Evolutionary conservation across 2,797 vertebrate species (phyloP), one percentile per base, ranked within the genome.

Genomic region (Gymnodraco acuticeps): DNA sequence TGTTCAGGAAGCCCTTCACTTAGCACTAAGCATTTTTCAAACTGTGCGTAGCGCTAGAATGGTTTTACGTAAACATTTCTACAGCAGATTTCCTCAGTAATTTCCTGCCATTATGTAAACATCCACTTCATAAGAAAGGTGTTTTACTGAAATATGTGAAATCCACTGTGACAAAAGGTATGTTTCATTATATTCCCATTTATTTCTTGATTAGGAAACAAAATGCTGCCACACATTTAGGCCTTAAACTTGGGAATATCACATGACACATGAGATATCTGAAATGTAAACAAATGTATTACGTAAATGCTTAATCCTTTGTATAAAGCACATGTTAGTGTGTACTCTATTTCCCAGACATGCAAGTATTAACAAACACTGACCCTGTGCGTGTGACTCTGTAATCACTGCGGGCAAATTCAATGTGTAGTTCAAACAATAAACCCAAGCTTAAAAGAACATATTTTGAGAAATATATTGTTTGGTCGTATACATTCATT

Each of bases 41-140:
- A 45, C 64, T 53, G 51, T 38, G 59, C 68, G n/a, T n/a, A n/a
- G n/a, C n/a, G 58, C 47, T 60, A 64, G 73, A 86, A 73, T 65
- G 64, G 16, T 46, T 8, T 17, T 7, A 4, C 15, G 15, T 86
- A 89, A 89, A 92, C 68, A 85, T 70, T 82, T 78, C 54, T 33
- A 53, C 23, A 33, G 63, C 51, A 56, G 68, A 83, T 88, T 80
- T 88, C 85, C 87, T 70, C 20, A 47, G 62, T 66, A 56, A 80
- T 86, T 86, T 91, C 89, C 82, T 83, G 56, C 33, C 46, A 15
- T 51, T 5, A 42, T 10, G 5, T 83, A 83, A 89, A 87, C 70
- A 76, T 17, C 20, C 43, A 60, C 19, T 46, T 72, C 47, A 63
- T 20, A 3, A 69, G 33, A 66, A 10, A 47, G 27, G 33, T 8